Evolutionary conservation across 2,113 vertebrate species (phyloP).

Genomic region (Odocoileus hemionus): DNA sequence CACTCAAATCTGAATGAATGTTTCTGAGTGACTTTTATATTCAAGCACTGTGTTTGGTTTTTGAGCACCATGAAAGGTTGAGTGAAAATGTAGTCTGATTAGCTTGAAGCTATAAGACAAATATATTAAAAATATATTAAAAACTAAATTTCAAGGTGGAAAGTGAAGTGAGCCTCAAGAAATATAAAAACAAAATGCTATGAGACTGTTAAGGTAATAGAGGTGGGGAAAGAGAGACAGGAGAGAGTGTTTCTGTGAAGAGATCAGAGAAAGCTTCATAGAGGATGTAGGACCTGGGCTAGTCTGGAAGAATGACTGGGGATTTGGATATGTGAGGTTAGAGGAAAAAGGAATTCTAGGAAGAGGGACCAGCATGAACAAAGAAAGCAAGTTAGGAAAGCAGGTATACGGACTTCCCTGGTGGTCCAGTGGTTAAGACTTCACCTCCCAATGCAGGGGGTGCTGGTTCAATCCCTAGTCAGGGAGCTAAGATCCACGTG

Average conservation of each 20-base stretch:
- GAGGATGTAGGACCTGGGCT: background rate
- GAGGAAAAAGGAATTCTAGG: background rate
- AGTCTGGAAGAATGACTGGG: background rate
- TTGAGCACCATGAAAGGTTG: background rate
- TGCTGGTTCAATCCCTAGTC: background rate
- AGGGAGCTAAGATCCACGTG: background rate
- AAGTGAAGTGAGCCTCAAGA: background rate
- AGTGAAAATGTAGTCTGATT: background rate
- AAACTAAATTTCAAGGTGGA: background rate
- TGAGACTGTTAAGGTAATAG: background rate
- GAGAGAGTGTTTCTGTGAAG: background rate
- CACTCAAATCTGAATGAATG: background rate
- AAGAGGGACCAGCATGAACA: background rate
- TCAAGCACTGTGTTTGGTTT: background rate
- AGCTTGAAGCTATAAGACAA: background rate
- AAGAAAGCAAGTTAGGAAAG: background rate
- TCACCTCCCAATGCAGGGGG: background rate
- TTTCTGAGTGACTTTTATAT: background rate
- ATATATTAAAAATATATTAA: background rate
- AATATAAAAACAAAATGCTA: background rate
- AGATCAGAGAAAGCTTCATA: background rate
- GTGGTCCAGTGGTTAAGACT: background rate
- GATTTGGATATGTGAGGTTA: background rate
- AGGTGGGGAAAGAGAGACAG: background rate
- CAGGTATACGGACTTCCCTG: background rate